Base-by-base conservation (phyloP, 1,140 invertebrate species). In the Nasonia longicornis region DNA sequence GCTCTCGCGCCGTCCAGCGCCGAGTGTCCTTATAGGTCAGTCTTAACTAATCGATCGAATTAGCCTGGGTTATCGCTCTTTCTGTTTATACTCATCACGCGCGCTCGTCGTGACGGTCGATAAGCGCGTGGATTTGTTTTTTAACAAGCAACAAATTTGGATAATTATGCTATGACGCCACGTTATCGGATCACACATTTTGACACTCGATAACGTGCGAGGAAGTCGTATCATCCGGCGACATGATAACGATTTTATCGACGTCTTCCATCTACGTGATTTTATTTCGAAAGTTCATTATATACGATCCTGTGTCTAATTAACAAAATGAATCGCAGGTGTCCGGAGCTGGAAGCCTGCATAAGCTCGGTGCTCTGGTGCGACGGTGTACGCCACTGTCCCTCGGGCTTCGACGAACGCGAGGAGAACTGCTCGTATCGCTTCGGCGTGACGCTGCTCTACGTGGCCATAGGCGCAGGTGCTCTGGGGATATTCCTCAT, bases 291-390 rank as follows among this genome's bases (percentile, higher is more conserved):
- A 14, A 48, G 2, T 12, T 48, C 2, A 14, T 48, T 14, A 26
- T 48, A 14, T 12, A 4, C 6, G 16, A 52, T 16, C 12, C 16
- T 26, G 26, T 2, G 26, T 26, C 26, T 0, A 26, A 26, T 26
- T 26, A 26, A 26, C 26, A 26, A 26, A 26, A 26, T 26, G 1
- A 26, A 26, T 26, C 22, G 16, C 88, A 93, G 93, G 84, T 95
- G 94, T 85, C 94, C 94, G 0, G 94, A 95, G 85, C 88, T 95
- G 20, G 93, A 94, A 35, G 95, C 94, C 1, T 96, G 95, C 87
- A 95, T 96, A 83, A 94, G 93, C 82, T 91, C 94, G 0, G 91
- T 93, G 7, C 87, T 96, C 0, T 95, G 95, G 94, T 96, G 95
- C 87, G 95, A 96, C 86, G 94, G 94, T 0, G 90, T 93, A 1